Conservation (phyloP, 2,888 invertebrate species). For the Torymus texanus region DNA sequence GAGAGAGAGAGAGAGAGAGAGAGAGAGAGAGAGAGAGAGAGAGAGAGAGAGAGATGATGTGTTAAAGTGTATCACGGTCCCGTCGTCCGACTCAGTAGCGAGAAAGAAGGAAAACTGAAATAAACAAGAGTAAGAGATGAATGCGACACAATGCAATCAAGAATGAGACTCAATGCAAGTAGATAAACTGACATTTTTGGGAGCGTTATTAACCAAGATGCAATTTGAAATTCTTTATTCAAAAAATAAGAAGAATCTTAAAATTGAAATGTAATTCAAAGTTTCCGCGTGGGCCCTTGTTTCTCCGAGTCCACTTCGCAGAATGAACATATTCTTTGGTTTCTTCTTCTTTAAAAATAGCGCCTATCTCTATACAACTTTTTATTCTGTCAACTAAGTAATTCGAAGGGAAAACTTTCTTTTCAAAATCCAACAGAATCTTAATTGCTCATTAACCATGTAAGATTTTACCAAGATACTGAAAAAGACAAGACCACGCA, state of each 20-base stretch:
- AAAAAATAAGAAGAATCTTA: background rate
- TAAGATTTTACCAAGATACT: slow-evolving; percentile 22
- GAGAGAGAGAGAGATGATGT: slow-evolving; percentile 54
- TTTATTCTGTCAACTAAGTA: too few species aligned
- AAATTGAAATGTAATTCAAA: slow-evolving; percentile 23
- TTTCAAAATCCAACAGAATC: background rate
- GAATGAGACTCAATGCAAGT: slow-evolving; percentile 49
- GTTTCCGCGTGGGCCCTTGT: slow-evolving; percentile 48
- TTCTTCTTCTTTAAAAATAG: slow-evolving; percentile 25
- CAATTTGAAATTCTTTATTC: slow-evolving; percentile 22
- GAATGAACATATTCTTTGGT: slow-evolving; percentile 1
- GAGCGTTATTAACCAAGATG: slow-evolving; percentile 51
- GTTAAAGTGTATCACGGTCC: slow-evolving; percentile 67
- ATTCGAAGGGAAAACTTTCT: background rate
- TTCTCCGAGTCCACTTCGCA: slow-evolving; percentile 44
- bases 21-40: slow-evolving; percentile 57
- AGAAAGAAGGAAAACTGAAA: slow-evolving; percentile 50
- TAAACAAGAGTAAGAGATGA: slow-evolving; percentile 42
- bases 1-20: slow-evolving; percentile 58
- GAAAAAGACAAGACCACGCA: slow-evolving; percentile 39
- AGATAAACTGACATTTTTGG: slow-evolving; percentile 53
- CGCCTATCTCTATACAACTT: background rate
- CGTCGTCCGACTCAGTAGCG: slow-evolving; percentile 73
- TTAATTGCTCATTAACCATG: slow-evolving; percentile 39
- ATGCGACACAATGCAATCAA: slow-evolving; percentile 55